Base-by-base conservation (phyloP, 2,113 vertebrate genomes). In the Megaleporinus macrocephalus region DNA sequence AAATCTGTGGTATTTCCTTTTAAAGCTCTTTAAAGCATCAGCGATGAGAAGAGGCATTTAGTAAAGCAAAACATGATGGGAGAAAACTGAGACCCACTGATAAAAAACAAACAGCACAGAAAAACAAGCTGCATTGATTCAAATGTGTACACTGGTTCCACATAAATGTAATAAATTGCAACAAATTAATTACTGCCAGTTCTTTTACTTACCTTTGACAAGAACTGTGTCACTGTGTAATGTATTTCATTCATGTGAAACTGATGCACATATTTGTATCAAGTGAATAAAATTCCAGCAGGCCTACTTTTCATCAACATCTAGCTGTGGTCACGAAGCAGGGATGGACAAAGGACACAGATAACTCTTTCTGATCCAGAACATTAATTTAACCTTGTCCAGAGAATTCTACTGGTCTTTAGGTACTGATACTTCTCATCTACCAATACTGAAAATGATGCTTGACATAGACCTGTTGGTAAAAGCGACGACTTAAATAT, bases 261-360 rank as follows among this genome's bases (percentile, higher is more conserved):
- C 41, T 44, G 41, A 44, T 44, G 5, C 11, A 44, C 41, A 44
- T 10, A 11, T 44, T 44, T 44, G 41, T 9, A 44, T 9, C 9
- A 44, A 4, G 41, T 44, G 1, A 44, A 44, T 10, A 9, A 4
- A 44, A 44, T 22, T 57, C 14, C 26, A 65, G 15, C 14, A 15
- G 27, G 4, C 0, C 26, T 15, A 16, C 1, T 16, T 29, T 65
- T 29, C 2, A 26, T 13, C 27, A 30, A 30, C 27, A 55, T 33
- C 16, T 27, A 77, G 61, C 18, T 3, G 26, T 65, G 59, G 12
- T 51, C 27, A 78, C 4, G 26, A 69, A 36, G 22, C 65, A 53
- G 55, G 55, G 68, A 72, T 79, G 78, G 78, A 79, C 78, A 79
- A 79, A 70, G n/a, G 36, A 68, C 27, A 53, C 62, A 30, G 27